These are phyloP conservation scores for Oenanthe melanoleuca DNA, from an alignment of 2,113 vertebrate species.

Conservation along the genomic window DNA sequence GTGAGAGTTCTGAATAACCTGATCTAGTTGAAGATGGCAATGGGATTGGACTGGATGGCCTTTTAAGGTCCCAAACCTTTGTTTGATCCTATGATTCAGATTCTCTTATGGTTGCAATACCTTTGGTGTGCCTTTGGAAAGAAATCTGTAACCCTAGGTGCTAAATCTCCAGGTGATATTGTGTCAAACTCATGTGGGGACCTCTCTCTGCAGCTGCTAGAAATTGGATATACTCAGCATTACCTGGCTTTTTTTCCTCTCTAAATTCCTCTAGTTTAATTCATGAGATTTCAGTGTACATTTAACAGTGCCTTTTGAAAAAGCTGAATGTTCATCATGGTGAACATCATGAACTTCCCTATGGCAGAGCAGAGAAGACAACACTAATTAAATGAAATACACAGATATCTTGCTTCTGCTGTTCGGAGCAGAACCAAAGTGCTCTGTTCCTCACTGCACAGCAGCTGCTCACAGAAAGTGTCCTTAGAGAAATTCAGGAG, in stretches of 20 bases:
- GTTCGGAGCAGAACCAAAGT: accelerated
- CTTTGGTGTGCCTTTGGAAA: background rate
- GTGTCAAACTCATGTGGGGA: background rate
- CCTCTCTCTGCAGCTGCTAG: background rate
- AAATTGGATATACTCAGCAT: background rate
- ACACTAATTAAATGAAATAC: background rate
- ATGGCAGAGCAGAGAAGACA: background rate
- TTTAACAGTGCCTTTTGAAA: background rate
- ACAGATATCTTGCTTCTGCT: background rate
- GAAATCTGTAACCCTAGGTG: background rate
- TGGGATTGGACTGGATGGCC: background rate
- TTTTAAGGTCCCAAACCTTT: background rate
- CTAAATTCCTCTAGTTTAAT: background rate
- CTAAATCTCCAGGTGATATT: background rate
- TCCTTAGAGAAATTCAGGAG: background rate
- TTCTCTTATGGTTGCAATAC: background rate
- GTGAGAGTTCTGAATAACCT: background rate
- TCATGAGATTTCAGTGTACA: background rate
- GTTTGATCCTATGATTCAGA: background rate
- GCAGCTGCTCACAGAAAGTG: background rate
- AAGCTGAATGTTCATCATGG: background rate
- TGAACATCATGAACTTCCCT: background rate
- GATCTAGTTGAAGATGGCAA: background rate
- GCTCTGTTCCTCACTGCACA: background rate
- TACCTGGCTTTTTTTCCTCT: background rate